Evolutionary conservation across 92 coral and sea anemone species (phyloP).

Genomic region (Palythoa grandiflora): DNA sequence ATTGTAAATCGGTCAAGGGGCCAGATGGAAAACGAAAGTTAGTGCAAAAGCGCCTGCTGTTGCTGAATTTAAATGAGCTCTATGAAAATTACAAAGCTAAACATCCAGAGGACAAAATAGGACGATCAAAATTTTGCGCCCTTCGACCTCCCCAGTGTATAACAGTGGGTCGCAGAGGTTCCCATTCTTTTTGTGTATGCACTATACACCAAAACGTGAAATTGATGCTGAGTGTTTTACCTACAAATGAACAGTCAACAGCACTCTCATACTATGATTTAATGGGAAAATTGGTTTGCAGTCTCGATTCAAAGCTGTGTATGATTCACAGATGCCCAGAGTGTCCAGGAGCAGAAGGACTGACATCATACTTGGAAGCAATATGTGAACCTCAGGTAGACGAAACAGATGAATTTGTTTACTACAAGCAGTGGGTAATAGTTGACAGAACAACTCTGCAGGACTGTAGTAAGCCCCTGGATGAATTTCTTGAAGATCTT

Average conservation of each 20-base stretch:
- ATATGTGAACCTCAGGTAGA: not conserved
- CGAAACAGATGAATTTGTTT: conserved; percentile 25
- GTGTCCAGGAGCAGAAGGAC: conserved; percentile 20
- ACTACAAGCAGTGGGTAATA: conserved; percentile 42
- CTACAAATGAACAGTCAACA: conserved; percentile 17
- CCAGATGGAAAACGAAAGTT: conserved; percentile 10
- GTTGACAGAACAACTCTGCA: conserved; percentile 29
- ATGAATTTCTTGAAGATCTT: conserved; percentile 35
- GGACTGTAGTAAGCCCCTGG: conserved; percentile 22
- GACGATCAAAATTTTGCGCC: conserved; percentile 21
- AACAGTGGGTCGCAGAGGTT: conserved; percentile 18
- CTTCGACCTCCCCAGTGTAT: conserved; percentile 12
- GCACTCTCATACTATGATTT: conserved; percentile 26
- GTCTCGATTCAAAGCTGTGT: conserved; percentile 22
- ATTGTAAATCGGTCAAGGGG: conserved; percentile 28
- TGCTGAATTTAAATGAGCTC: conserved; percentile 17
- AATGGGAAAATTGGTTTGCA: not conserved
- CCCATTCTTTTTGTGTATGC: conserved; percentile 10
- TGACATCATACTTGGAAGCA: conserved; percentile 1
- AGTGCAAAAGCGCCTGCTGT: conserved; percentile 3
- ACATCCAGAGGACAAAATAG: not conserved
- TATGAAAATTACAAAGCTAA: not conserved
- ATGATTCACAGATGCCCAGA: conserved; percentile 29
- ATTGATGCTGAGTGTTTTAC: conserved; percentile 29
- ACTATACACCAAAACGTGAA: conserved; percentile 11